phyloP scores from a whole-genome alignment of 2,113 vertebrate species.

The Micronycteris hirsuta region DNA sequence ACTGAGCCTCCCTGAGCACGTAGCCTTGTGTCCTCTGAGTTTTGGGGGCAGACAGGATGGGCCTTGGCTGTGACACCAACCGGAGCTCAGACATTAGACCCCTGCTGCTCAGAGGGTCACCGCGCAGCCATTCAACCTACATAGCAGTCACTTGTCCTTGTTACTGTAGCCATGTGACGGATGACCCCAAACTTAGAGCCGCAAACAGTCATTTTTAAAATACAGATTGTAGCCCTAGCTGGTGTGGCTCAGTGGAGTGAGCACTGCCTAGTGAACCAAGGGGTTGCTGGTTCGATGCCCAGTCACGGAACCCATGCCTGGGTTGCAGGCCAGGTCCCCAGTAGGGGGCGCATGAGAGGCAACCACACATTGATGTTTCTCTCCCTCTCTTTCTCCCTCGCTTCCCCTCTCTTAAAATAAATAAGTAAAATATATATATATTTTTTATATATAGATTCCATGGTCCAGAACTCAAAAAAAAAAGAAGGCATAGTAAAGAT shows the following conservation, averaged over 20 bases:
- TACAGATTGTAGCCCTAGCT: too few relatives aligned
- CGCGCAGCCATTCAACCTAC: neutral
- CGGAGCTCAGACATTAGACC: neutral
- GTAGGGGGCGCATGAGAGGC: too few relatives aligned
- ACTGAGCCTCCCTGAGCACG: neutral
- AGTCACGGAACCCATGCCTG: too few relatives aligned
- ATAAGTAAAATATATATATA: too few relatives aligned
- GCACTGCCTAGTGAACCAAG: too few relatives aligned
- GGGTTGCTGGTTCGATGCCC: too few relatives aligned
- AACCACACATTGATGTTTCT: too few relatives aligned
- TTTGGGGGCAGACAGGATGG: neutral
- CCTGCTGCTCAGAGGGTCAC: neutral
- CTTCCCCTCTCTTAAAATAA: too few relatives aligned
- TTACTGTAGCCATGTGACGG: neutral
- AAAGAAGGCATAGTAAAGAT: neutral
- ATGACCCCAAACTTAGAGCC: neutral
- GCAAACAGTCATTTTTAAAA: neutral
- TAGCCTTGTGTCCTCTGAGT: neutral
- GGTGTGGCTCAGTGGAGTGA: too few relatives aligned
- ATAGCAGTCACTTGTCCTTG: neutral
- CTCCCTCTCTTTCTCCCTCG: too few relatives aligned
- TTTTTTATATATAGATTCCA: too few relatives aligned
- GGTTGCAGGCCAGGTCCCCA: too few relatives aligned
- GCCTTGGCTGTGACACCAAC: neutral
- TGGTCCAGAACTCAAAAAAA: neutral